These are phyloP conservation scores for Percina caprodes DNA, from an alignment of 2,113 vertebrate species.

Conservation along the genomic window DNA sequence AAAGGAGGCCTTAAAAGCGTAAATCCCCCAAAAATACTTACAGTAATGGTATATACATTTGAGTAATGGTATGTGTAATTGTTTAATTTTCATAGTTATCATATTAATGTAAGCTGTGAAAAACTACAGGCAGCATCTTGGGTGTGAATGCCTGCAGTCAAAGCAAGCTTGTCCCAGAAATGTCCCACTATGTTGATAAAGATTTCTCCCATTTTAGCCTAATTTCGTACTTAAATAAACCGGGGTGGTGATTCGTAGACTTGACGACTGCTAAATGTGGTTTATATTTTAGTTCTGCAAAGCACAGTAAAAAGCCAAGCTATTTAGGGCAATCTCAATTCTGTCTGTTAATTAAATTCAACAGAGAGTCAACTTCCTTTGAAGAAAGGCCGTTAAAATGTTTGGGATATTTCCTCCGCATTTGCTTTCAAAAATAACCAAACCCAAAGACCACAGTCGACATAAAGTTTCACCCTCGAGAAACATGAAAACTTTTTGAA, in stretches of 20 bases:
- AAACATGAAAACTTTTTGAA: conserved; percentile 79
- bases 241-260: conserved; percentile 59
- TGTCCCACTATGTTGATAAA: conserved; percentile 60
- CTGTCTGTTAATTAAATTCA: conserved; percentile 83
- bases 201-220: conserved; percentile 71
- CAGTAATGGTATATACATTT: too few species aligned
- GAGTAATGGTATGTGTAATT: not conserved
- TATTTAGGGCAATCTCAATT: conserved; percentile 78
- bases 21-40: not conserved
- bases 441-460: conserved; percentile 82
- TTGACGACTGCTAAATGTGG: conserved; percentile 76
- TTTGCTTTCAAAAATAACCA: conserved; percentile 82
- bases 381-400: conserved; percentile 82
- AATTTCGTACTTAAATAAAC: conserved; percentile 78
- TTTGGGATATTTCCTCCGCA: conserved; percentile 81
- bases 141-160: conserved; percentile 24
- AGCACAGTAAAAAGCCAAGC: conserved; percentile 68
- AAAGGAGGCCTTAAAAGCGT: not conserved
- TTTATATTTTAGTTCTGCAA: conserved; percentile 72
- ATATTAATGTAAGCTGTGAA: conserved; percentile 27
- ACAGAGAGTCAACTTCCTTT: conserved; percentile 76
- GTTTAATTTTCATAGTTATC: conserved; percentile 21
- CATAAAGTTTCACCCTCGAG: conserved; percentile 78
- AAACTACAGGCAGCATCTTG: conserved; percentile 14
- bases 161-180: conserved; percentile 51